Evolutionary conservation across 2,113 vertebrate species (phyloP).

Genomic region (Hemiprocne comata): DNA sequence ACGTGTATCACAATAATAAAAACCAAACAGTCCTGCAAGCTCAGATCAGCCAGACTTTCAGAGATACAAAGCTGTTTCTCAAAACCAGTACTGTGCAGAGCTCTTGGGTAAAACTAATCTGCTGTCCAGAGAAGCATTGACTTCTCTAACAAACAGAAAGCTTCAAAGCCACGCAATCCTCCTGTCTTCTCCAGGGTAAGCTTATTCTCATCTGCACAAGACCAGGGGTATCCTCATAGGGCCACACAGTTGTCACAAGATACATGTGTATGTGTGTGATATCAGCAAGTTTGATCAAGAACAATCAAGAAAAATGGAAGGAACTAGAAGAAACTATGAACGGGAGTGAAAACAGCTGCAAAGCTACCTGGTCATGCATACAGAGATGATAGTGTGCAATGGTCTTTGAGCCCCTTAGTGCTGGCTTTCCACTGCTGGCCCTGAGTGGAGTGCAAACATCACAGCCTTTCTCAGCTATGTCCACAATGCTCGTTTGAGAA

Average conservation of each 20-base stretch:
- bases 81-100: not conserved
- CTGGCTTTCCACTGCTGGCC: not conserved
- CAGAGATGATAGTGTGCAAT: accelerated
- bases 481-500: not conserved
- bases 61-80: slow-evolving; percentile 8
- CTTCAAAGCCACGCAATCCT: not conserved
- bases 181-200: not conserved
- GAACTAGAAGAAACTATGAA: not conserved
- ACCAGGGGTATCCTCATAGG: not conserved
- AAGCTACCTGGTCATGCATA: not conserved
- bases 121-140: not conserved
- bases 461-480: not conserved
- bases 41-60: slow-evolving; percentile 10
- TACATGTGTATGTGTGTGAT: accelerated
- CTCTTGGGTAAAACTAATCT: not conserved
- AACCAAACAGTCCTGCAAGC: not conserved
- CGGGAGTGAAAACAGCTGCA: not conserved
- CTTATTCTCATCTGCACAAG: not conserved
- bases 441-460: accelerated
- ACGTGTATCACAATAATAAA: not conserved
- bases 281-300: not conserved
- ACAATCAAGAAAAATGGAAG: not conserved
- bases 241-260: not conserved
- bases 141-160: not conserved
- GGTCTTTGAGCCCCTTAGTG: not conserved